phyloP scores from a whole-genome alignment of 2,113 vertebrate species.

The Zapus hudsonius region DNA sequence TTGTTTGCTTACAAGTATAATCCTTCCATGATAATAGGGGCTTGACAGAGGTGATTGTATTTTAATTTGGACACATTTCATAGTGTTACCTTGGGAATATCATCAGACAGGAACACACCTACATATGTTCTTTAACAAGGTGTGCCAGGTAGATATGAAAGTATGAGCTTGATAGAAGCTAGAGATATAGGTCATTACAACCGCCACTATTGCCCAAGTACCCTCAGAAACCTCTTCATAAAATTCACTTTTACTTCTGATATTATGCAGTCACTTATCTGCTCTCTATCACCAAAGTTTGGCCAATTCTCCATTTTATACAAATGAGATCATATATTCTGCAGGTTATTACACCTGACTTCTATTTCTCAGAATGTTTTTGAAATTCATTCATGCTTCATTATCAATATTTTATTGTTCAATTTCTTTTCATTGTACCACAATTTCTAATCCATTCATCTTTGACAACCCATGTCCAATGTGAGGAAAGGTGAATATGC shows the following conservation, averaged over 20 bases:
- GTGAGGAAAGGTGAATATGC: background rate
- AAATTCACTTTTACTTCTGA: background rate
- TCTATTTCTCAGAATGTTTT: conserved; percentile 24
- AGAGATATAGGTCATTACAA: background rate
- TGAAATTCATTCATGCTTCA: background rate
- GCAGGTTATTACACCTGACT: background rate
- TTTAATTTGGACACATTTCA: background rate
- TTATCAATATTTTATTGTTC: background rate
- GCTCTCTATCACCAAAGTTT: background rate
- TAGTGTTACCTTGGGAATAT: background rate
- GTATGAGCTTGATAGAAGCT: background rate
- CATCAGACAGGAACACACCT: background rate
- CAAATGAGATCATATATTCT: background rate
- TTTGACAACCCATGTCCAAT: background rate
- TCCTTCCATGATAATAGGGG: background rate
- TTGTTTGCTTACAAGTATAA: conserved; percentile 16
- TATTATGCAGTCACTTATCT: background rate
- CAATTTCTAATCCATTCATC: background rate
- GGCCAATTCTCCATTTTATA: conserved; percentile 4
- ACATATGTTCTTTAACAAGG: background rate
- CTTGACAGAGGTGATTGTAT: background rate
- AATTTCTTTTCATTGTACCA: background rate
- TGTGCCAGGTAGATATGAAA: background rate
- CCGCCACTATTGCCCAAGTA: background rate
- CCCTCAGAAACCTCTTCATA: background rate